Evolutionary conservation across 2,797 vertebrate genomes (phyloP).

Genomic region (Chelonia mydas): DNA sequence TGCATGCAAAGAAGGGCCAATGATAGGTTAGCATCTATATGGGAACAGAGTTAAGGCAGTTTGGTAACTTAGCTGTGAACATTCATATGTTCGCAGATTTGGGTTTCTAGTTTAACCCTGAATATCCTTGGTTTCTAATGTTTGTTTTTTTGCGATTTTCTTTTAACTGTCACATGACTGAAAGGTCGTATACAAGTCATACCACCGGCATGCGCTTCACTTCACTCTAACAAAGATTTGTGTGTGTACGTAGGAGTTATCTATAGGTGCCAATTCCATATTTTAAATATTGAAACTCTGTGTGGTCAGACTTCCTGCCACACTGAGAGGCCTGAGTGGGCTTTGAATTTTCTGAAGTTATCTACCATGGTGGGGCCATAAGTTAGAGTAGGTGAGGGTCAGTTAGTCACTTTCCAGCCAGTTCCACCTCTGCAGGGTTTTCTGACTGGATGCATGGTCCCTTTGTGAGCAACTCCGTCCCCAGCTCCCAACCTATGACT

Average conservation of each 20-base stretch:
- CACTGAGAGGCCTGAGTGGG: background rate
- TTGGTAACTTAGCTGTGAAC: rapidly evolving
- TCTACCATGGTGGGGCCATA: background rate
- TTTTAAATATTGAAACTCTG: background rate
- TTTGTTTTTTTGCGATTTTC: background rate
- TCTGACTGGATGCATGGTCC: background rate
- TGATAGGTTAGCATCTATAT: background rate
- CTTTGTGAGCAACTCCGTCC: too few species aligned
- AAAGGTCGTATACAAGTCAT: background rate
- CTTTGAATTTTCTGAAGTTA: background rate
- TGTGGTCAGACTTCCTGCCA: background rate
- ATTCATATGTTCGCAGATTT: background rate
- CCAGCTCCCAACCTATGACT: background rate
- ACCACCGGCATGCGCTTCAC: background rate
- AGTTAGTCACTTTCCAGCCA: background rate
- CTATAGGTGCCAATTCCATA: background rate
- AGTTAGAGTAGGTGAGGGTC: background rate
- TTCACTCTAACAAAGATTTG: background rate
- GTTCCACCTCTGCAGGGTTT: background rate
- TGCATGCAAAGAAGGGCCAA: rapidly evolving
- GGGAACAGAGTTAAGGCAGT: background rate
- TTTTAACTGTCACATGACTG: background rate
- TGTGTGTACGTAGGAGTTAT: background rate
- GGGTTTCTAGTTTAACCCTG: background rate
- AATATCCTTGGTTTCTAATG: background rate